phyloP scores from a whole-genome alignment of 2,113 vertebrate species.

The Malurus alboscapulatus region DNA sequence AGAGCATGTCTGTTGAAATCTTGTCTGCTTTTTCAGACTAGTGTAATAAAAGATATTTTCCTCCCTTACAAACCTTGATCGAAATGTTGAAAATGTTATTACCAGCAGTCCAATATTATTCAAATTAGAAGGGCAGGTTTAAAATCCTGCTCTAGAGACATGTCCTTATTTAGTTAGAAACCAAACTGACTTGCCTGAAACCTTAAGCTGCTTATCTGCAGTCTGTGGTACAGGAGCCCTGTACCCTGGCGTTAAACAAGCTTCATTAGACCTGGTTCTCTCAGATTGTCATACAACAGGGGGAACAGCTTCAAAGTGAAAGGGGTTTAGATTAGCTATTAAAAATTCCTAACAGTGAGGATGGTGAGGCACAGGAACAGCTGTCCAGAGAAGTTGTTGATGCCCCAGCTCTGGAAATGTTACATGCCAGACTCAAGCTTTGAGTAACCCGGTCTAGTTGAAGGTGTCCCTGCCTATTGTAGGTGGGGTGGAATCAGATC shows the following conservation, averaged over 20 bases:
- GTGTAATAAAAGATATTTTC: background rate
- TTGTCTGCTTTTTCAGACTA: constrained; percentile 1
- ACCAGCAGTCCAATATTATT: background rate
- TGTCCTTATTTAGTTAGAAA: background rate
- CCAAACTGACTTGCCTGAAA: background rate
- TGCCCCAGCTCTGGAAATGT: background rate
- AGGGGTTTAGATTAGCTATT: background rate
- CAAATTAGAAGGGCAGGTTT: background rate
- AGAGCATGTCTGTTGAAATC: background rate
- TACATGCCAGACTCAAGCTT: background rate
- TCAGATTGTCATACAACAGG: rapidly evolving
- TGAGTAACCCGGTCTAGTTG: background rate
- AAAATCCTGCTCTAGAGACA: background rate
- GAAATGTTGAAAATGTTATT: background rate
- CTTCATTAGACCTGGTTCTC: background rate
- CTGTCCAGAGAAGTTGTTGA: background rate
- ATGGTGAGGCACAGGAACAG: background rate
- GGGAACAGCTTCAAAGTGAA: background rate
- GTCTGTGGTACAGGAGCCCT: background rate
- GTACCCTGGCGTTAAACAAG: too few species aligned
- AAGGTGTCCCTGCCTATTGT: background rate
- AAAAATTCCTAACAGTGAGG: background rate
- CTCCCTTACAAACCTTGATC: background rate
- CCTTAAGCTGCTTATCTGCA: background rate
- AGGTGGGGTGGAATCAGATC: rapidly evolving